Evolutionary conservation across 2,888 invertebrate species (phyloP), one percentile per base, ranked within the genome.

Genomic region (Agrochola lota): DNA sequence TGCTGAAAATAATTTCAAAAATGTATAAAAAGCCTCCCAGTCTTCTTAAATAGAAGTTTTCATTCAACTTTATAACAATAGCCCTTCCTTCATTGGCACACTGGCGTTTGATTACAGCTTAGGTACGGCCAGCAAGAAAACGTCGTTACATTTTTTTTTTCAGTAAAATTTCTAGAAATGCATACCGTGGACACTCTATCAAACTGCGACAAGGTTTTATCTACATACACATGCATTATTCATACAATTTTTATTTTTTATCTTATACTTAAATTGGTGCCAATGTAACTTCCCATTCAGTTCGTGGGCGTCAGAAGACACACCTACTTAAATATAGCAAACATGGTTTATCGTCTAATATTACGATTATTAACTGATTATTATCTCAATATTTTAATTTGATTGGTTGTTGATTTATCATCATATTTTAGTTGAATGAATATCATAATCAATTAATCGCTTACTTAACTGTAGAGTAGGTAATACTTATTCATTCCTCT

Each of bases 81-180:
- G 96, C 90, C 94, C 95, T 95, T 96, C 95, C 95, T 96, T 96
- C 96, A 96, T 96, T 96, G 96, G 96, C 95, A 95, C 95, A 95
- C 95, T 95, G 95, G 93, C 95, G 94, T 94, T 95, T 96, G 96
- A 96, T 96, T 95, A 95, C 94, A 90, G 92, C 88, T 88, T 90
- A 90, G 73, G 93, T 95, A 96, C 84, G 46, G 95, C 90, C 80
- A 91, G 92, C 92, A 96, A 80, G 91, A 89, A 72, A 81, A 85
- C 57, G 3, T 6, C 49, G n/a, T 30, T 40, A 46, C 43, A 59
- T 68, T 55, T 57, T 49, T 57, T 49, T 59, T 55, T 43, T 20
- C 0, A 35, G 12, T 68, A 20, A 3, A 30, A 15, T 59, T n/a
- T n/a, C 46, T 5, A 46, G 46, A 46, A 46, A 15, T 46, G 17